Evolutionary conservation across 2,113 vertebrate species (phyloP), one percentile per base, ranked within the genome.

Genomic region (Oophaga pumilio): DNA sequence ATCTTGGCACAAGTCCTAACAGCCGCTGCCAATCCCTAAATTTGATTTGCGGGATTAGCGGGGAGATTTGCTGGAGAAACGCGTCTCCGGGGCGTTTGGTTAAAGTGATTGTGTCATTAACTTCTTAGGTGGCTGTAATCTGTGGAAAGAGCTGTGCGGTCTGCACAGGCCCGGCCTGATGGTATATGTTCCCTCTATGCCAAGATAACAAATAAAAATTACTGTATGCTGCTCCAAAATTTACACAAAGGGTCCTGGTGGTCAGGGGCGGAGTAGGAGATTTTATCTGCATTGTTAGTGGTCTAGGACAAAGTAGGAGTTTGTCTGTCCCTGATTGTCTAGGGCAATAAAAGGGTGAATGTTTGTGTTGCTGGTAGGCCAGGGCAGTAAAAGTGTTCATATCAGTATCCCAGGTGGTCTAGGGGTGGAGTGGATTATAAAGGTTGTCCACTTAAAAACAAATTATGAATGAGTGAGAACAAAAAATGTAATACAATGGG

Each of bases 31-130:
- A 76, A 82, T 82, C 86, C 76, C 80, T 76, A 88, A 83, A 82
- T 92, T 80, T 91, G 6, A 89, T 91, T 89, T 90, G n/a, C 50
- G 12, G 74, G 78, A 26, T 90, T 88, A 88, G 9, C 85, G 80
- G 77, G 85, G 22, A 87, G 78, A 15, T 90, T 89, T 91, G 52
- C 86, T 33, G 49, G 50, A 71, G 82, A 86, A 90, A 49, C 43
- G 88, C 33, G 49, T 20, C 13, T 11, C 0, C 84, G 80, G 89
- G 24, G 76, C 62, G 80, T 84, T 85, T 24, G 86, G 85, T 82
- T 84, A 78, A 86, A 86, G 68, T 53, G 49, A 79, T 78, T 78
- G 28, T 92, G 87, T 91, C 84, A 82, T 90, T 90, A 81, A 87
- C 18, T 20, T 57, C 17, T 43, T 57, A 69, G 77, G 64, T 56